Conservation (phyloP, 2,113 vertebrate species). For the Lontra canadensis region DNA sequence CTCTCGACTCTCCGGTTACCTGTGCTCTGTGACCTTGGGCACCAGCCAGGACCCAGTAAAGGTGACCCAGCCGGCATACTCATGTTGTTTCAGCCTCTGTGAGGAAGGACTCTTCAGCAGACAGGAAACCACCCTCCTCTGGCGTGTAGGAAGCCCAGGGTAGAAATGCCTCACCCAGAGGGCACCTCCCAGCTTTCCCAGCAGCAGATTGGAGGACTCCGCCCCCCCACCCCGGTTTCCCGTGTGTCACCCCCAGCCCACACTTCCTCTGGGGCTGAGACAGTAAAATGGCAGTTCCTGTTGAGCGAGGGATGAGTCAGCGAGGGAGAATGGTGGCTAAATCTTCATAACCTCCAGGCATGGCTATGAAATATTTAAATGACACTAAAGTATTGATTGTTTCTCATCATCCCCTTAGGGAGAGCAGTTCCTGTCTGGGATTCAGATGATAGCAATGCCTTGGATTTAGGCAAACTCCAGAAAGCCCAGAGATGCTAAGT, state of each 20-base stretch:
- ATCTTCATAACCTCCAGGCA: constrained; percentile 69
- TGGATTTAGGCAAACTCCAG: constrained; percentile 25
- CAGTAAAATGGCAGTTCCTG: constrained; percentile 59
- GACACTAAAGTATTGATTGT: not conserved
- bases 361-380: constrained; percentile 63
- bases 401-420: not conserved
- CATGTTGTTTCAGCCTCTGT: not conserved
- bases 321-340: not conserved
- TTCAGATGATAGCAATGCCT: not conserved
- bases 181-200: not conserved
- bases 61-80: not conserved
- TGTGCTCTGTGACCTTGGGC: constrained; percentile 38
- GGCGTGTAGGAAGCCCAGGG: not conserved
- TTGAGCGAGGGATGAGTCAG: constrained; percentile 72
- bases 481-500: not conserved
- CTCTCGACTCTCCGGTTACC: not conserved
- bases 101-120: not conserved
- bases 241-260: constrained; percentile 62
- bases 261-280: constrained; percentile 46
- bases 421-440: constrained; percentile 40
- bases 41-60: not conserved
- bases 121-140: not conserved
- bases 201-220: not conserved
- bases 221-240: constrained; percentile 10
- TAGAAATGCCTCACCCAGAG: not conserved